Evolutionary conservation across 2,113 vertebrate genomes (phyloP).

Genomic region (Tetrax tetrax): DNA sequence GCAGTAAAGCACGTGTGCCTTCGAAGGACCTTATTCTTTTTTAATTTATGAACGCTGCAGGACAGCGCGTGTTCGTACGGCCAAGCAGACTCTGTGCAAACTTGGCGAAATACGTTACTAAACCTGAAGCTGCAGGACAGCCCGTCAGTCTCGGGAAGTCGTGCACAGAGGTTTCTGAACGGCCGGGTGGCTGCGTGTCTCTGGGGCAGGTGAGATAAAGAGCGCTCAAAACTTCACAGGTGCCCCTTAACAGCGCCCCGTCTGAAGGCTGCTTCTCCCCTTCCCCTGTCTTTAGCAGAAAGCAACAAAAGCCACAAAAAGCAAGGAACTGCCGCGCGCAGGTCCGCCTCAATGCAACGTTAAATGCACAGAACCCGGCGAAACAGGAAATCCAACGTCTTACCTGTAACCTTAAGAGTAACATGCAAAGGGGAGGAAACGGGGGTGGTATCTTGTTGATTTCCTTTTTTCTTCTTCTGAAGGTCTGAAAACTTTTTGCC

Average conservation of each 20-base stretch:
- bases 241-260: not conserved
- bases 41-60: not conserved
- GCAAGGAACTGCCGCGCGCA: not conserved
- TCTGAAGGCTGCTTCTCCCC: not conserved
- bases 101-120: constrained; percentile 9
- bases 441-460: not conserved
- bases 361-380: not conserved
- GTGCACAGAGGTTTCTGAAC: not conserved
- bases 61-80: not conserved
- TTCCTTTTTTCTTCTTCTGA: not conserved
- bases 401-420: not conserved
- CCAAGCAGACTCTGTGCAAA: not conserved
- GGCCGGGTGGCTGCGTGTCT: fast-evolving
- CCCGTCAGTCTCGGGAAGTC: not conserved
- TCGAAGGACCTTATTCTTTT: not conserved
- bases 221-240: not conserved
- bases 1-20: not conserved
- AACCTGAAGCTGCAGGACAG: constrained; percentile 31
- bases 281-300: not conserved
- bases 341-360: fast-evolving
- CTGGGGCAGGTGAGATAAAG: not conserved
- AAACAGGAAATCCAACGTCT: fast-evolving
- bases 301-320: not conserved
- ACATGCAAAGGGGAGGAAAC: not conserved
- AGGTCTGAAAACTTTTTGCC: constrained; percentile 29